Evolutionary conservation across 2,113 vertebrate genomes (phyloP).

Genomic region (Redunca redunca): DNA sequence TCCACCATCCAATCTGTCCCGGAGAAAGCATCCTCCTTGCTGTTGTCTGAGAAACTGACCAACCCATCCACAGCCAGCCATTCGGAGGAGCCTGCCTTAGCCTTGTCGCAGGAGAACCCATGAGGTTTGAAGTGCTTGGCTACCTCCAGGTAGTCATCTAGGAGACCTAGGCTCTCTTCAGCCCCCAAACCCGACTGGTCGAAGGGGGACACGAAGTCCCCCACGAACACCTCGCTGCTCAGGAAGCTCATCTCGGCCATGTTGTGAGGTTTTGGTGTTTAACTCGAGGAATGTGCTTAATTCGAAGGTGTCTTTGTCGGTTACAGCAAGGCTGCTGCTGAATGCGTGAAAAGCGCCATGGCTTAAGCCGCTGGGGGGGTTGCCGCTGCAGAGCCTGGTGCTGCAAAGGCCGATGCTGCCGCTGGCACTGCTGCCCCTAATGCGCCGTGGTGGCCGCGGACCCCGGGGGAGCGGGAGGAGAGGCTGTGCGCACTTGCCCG

Average conservation of each 20-base stretch:
- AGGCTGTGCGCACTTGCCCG: too few species aligned
- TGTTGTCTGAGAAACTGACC: slow-evolving; percentile 79
- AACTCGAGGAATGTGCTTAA: too few species aligned
- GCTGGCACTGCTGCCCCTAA: too few species aligned
- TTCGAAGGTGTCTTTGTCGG: slow-evolving; percentile 79
- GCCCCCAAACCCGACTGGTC: slow-evolving; percentile 94
- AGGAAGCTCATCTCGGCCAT: slow-evolving; percentile 83
- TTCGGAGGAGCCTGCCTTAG: slow-evolving; percentile 85
- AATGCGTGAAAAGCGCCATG: slow-evolving; percentile 82
- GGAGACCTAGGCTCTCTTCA: slow-evolving; percentile 91
- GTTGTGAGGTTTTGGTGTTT: slow-evolving; percentile 67
- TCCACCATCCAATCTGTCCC: slow-evolving; percentile 97
- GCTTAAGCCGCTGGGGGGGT: too few species aligned
- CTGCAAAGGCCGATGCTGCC: too few species aligned
- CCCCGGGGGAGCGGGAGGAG: too few species aligned
- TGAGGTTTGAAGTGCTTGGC: slow-evolving; percentile 83
- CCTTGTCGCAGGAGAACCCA: slow-evolving; percentile 85
- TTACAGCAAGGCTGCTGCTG: slow-evolving; percentile 96
- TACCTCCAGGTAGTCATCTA: slow-evolving; percentile 94
- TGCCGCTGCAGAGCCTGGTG: too few species aligned
- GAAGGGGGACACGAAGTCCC: slow-evolving; percentile 91
- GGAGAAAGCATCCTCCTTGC: slow-evolving; percentile 89
- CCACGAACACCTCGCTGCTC: slow-evolving; percentile 87
- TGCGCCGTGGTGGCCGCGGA: too few species aligned
- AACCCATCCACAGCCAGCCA: slow-evolving; percentile 86